Conservation (phyloP, 2,888 invertebrate species). For the Drosophila cognata region DNA sequence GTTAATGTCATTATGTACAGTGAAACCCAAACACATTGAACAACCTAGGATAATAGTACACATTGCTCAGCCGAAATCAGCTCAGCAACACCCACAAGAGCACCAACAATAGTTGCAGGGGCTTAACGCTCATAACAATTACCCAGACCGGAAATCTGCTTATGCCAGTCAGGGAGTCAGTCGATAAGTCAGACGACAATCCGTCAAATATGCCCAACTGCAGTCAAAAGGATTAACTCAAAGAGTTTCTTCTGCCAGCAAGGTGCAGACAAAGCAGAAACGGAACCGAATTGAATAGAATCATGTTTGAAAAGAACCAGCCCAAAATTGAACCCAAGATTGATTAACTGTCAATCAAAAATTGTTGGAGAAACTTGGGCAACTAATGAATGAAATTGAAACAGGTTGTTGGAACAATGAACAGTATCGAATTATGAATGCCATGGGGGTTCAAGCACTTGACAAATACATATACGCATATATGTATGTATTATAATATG, state of each 20-base stretch:
- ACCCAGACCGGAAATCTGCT: constrained; percentile 76
- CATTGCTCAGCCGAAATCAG: constrained; percentile 28
- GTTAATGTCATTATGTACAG: constrained; percentile 15
- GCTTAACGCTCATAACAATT: constrained; percentile 62
- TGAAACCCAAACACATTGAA: constrained; percentile 15
- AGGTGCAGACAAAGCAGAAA: constrained; percentile 51
- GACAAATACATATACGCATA: constrained; percentile 6
- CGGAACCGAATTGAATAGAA: constrained; percentile 62
- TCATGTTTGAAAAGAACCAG: constrained; percentile 72
- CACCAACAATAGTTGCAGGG: constrained; percentile 42
- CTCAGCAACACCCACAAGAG: constrained; percentile 48
- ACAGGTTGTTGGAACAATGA: constrained; percentile 70
- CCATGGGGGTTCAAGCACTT: constrained; percentile 28
- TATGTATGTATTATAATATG: neutral
- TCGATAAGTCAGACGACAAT: constrained; percentile 66
- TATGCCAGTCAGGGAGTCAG: constrained; percentile 36
- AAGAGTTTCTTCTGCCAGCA: constrained; percentile 50
- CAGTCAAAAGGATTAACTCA: constrained; percentile 77
- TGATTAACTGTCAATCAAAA: constrained; percentile 79
- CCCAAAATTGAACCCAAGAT: constrained; percentile 59
- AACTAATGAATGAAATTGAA: constrained; percentile 66
- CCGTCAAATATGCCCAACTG: constrained; percentile 57
- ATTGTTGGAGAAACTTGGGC: constrained; percentile 20
- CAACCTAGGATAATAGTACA: constrained; percentile 9
- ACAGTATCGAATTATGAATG: constrained; percentile 67